phyloP scores from a whole-genome alignment of 2,113 vertebrate genomes.

The Urocitellus parryii region DNA sequence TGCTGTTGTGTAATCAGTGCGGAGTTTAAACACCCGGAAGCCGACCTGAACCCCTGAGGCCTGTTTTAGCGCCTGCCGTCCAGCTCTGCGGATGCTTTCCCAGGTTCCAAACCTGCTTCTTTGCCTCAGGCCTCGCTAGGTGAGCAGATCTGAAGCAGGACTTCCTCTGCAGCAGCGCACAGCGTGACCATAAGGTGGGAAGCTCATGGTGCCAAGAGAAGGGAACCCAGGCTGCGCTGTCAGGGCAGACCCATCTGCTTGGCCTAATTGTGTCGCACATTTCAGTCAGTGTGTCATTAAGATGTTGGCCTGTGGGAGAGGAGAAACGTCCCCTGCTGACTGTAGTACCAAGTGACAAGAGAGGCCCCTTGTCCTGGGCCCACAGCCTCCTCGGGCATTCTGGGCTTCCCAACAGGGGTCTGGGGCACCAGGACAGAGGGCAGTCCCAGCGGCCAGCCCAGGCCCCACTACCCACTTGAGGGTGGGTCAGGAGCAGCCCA shows the following conservation, averaged over 20 bases:
- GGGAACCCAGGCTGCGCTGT: neutral
- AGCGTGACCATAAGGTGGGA: neutral
- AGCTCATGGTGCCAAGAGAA: neutral
- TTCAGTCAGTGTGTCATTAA: neutral
- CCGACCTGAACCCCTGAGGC: neutral
- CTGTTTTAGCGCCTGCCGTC: neutral
- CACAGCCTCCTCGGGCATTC: too few species aligned
- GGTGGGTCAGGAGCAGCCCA: too few species aligned
- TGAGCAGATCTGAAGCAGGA: neutral
- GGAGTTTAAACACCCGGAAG: neutral
- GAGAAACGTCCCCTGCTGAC: neutral
- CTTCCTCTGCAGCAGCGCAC: fast-evolving
- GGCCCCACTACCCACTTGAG: too few species aligned
- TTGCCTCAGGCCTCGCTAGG: neutral
- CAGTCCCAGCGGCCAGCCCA: too few species aligned
- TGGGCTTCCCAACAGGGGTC: too few species aligned
- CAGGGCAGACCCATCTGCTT: neutral
- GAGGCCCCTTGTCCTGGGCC: neutral
- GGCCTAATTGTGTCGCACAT: neutral
- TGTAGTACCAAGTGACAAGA: neutral
- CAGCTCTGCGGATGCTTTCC: neutral
- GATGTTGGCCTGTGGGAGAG: neutral
- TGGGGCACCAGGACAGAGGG: too few species aligned
- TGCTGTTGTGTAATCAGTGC: neutral
- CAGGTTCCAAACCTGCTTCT: neutral